Percentiles rank a stretch among this genome's conserved stretches.
phyloP scores from a whole-genome alignment of 2,888 invertebrate genomes.

The Sarcophaga subvicina region DNA sequence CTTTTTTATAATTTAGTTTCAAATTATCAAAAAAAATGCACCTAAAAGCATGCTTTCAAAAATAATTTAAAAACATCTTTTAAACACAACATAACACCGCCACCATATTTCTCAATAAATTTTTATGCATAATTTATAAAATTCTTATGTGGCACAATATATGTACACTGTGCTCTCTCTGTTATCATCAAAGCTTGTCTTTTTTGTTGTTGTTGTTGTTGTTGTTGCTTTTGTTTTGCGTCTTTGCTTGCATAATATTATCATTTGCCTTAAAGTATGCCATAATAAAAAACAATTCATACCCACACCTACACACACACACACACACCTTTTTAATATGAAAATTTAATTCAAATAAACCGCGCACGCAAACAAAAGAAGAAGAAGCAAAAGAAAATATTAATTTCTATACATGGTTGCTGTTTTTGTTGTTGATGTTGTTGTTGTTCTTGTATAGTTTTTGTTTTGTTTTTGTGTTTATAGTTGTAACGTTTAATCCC shows the following conservation, averaged over 20 bases:
- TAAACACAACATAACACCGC: too few relatives aligned
- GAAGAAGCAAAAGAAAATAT: slow-evolving; percentile 3
- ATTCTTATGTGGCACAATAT: too few relatives aligned
- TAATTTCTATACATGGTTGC: slow-evolving; percentile 25
- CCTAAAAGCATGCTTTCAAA: slow-evolving; percentile 33
- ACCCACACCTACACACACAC: too few relatives aligned
- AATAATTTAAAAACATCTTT: background rate
- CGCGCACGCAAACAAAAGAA: background rate
- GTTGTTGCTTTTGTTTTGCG: too few relatives aligned
- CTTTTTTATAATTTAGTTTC: too few relatives aligned
- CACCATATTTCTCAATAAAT: too few relatives aligned
- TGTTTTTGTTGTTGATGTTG: slow-evolving; percentile 1
- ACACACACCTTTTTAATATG: background rate
- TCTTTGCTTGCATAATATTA: background rate
- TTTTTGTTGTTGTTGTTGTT: too few relatives aligned
- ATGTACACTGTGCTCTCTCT: too few relatives aligned
- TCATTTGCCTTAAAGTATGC: background rate
- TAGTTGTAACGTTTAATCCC: slow-evolving; percentile 15
- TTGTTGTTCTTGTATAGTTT: background rate
- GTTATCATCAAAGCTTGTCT: too few relatives aligned
- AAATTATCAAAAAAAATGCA: background rate
- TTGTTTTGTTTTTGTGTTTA: background rate
- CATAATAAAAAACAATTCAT: too few relatives aligned
- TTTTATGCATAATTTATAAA: too few relatives aligned
- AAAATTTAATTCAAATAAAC: slow-evolving; percentile 23